Conservation (phyloP, 1,140 invertebrate genomes). For the Lithobius niger region DNA sequence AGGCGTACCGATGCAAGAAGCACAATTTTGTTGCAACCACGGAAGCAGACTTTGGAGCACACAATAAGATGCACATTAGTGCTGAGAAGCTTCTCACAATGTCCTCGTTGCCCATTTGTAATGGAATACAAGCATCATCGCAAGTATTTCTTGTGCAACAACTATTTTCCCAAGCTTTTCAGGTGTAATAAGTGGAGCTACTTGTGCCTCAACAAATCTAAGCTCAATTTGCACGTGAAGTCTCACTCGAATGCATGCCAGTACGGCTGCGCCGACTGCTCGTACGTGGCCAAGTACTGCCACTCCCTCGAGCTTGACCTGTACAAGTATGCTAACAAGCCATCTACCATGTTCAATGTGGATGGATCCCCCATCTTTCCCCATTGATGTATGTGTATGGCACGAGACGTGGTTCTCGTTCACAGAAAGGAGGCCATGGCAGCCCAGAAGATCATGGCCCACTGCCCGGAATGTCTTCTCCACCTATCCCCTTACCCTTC, state of each 20-base stretch:
- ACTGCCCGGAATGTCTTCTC: constrained; percentile 13
- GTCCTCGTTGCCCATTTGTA: constrained; percentile 87
- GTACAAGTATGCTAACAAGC: constrained; percentile 76
- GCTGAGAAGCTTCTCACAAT: constrained; percentile 79
- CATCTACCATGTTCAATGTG: constrained; percentile 68
- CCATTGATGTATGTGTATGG: constrained; percentile 84
- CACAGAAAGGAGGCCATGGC: constrained; percentile 28
- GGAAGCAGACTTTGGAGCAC: constrained; percentile 87
- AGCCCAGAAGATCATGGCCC: constrained; percentile 1
- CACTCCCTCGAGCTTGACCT: constrained; percentile 94
- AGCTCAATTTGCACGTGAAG: constrained; percentile 97
- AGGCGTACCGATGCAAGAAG: constrained; percentile 83
- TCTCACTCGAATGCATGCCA: constrained; percentile 95
- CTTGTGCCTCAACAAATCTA: constrained; percentile 95
- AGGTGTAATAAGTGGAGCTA: constrained; percentile 86
- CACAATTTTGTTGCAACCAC: constrained; percentile 70
- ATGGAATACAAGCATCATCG: constrained; percentile 98
- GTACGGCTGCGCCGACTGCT: constrained; percentile 85
- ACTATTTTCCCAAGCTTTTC: constrained; percentile 91
- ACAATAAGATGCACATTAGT: constrained; percentile 80
- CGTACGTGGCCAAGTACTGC: constrained; percentile 97
- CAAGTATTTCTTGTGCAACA: constrained; percentile 93
- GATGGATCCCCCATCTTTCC: constrained; percentile 71
- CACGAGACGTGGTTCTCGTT: constrained; percentile 67
- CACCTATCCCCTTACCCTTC: constrained; percentile 18